Base-by-base conservation (phyloP, 2,888 invertebrate genomes). In the Drosophila stalkeri region DNA sequence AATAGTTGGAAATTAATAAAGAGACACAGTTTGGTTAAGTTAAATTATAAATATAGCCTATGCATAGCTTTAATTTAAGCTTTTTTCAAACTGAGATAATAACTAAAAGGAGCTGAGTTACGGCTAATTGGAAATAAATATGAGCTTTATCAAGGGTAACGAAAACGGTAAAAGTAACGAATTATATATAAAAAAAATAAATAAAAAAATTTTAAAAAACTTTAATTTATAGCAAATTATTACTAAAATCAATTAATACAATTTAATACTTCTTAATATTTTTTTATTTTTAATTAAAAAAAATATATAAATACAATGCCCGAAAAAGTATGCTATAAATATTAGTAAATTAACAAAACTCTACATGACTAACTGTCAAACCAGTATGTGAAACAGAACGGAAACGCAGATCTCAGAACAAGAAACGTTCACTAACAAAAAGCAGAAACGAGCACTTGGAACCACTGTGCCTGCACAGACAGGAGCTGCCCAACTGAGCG, bases 391-490 rank as follows among this genome's bases (percentile, higher is more conserved):
- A 49, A n/a, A 49, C 23, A 23, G 14, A 43, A 47, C 27, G 6
- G 20, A 44, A 12, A 20, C 27, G 4, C 27, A 31, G 2, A n/a
- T 8, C n/a, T 1, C 9, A 4, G 11, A n/a, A 31, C 33, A 51
- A 33, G 3, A 20, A 0, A 16, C 20, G 2, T 20, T 51, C 1
- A 47, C 3, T 9, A 31, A 11, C 49, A 31, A 31, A 31, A 16
- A 52, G 8, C 33, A 18, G 14, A 14, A 20, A 3, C 12, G n/a
- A 12, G 7, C 20, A 43, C 49, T 31, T 46, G 20, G 47, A 20
- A 63, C 77, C 77, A 77, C 67, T 67, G 77, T 77, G 67, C 64
- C 47, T 49, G 44, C 47, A 72, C 20, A 56, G 46, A 37, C 43
- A 65, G 49, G 23, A 73, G 69, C 60, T 52, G 61, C 49, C 33